Base-by-base conservation (phyloP, 2,888 invertebrate species). In the Ecliptopera silaceata region DNA sequence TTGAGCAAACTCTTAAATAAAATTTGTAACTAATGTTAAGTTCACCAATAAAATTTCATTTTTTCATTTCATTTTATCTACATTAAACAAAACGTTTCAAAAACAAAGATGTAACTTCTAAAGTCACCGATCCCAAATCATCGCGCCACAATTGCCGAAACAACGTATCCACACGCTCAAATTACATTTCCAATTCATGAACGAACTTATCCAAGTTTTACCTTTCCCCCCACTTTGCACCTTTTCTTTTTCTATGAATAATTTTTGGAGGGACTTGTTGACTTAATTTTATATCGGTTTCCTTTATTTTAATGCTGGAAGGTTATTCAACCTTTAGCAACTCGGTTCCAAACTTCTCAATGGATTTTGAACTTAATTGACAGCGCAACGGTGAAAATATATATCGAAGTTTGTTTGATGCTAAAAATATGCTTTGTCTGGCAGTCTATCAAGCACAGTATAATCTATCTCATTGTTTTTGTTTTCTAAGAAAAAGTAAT, bases 151-250 rank as follows among this genome's bases (percentile, higher is more conserved):
- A 17, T 58, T 31, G 48, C 48, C 4, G 75, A 78, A 74, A 77
- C 81, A 79, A 78, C 78, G 73, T 73, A 64, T 66, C 68, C 80
- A 77, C 82, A 80, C 77, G 78, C 71, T 72, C 79, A 83, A 89
- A 90, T 90, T 90, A 86, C 89, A 89, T 90, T 88, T 88, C 88
- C 89, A 90, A 90, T 89, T 90, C 89, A 90, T 90, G 89, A 89
- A 86, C 83, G 79, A 82, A 82, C 81, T 86, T 87, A 85, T 63
- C 55, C 61, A 62, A 66, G 44, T 64, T 72, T 72, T 74, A 74
- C 70, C 79, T 63, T 68, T 69, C 69, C 63, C 62, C 64, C 64
- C 67, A 68, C 55, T 59, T 63, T 69, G 64, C 81, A 79, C 82
- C 82, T 81, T 54, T 59, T 83, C 88, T 87, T 81, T 54, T 59